These are phyloP conservation scores for Vulpes lagopus DNA, from an alignment of 2,113 vertebrate genomes.

Conservation along the genomic window DNA sequence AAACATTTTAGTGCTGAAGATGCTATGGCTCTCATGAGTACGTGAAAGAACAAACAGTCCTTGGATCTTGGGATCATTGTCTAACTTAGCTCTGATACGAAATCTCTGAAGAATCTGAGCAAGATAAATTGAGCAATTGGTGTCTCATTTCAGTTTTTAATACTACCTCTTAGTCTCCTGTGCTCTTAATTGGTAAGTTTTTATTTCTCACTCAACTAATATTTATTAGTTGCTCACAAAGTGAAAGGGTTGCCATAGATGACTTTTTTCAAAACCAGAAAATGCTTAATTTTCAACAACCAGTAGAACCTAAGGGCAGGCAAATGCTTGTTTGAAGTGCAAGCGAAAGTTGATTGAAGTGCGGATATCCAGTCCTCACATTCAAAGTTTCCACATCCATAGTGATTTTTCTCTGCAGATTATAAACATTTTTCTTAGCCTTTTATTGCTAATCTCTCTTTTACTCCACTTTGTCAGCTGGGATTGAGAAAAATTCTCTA, in stretches of 20 bases:
- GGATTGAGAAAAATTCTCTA: background rate
- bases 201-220: conserved; percentile 6
- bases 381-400: background rate
- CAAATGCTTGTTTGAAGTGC: background rate
- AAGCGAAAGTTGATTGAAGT: conserved; percentile 29
- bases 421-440: background rate
- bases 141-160: conserved; percentile 15
- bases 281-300: background rate
- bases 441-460: background rate
- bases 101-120: background rate
- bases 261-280: conserved; percentile 47
- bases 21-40: background rate
- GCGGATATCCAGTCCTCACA: background rate
- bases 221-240: background rate
- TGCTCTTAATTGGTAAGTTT: background rate
- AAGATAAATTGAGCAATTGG: background rate
- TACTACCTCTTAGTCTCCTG: background rate
- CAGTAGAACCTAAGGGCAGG: background rate
- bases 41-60: background rate
- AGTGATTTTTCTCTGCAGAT: background rate
- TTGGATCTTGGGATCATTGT: background rate
- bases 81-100: background rate
- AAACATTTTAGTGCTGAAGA: background rate
- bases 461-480: conserved; percentile 14
- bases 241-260: background rate